Conservation (phyloP, 2,888 invertebrate genomes). For the Agrenia bidenticulata region DNA sequence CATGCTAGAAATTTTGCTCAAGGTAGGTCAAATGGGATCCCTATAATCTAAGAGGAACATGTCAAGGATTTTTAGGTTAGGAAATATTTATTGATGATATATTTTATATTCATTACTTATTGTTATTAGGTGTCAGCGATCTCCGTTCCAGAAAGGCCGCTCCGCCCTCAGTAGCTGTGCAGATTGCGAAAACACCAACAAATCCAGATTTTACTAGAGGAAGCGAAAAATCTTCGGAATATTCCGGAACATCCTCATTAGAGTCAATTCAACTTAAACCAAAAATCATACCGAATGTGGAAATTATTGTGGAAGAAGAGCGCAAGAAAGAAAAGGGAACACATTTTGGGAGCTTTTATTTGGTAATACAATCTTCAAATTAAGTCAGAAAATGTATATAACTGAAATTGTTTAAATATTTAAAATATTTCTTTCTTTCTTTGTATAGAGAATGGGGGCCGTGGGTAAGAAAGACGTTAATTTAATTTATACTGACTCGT, state of each 20-base stretch:
- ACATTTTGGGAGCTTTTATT: slow-evolving; percentile 50
- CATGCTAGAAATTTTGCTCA: slow-evolving; percentile 38
- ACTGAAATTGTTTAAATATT: too few relatives aligned
- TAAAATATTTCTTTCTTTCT: background rate
- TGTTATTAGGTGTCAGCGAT: too few relatives aligned
- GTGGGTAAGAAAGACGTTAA: slow-evolving; percentile 26
- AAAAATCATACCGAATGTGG: background rate
- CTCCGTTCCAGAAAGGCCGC: too few relatives aligned
- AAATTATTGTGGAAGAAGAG: background rate
- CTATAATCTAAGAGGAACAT: background rate
- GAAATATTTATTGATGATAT: too few relatives aligned
- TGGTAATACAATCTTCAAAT: slow-evolving; percentile 19
- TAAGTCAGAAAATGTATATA: too few relatives aligned
- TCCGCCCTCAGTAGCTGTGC: background rate
- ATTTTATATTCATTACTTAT: too few relatives aligned
- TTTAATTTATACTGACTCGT: background rate
- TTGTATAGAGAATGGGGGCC: slow-evolving; percentile 38
- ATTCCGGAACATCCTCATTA: background rate
- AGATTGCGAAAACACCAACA: background rate
- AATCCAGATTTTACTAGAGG: too few relatives aligned
- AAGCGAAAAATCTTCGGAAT: slow-evolving; percentile 5
- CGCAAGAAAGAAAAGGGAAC: slow-evolving; percentile 16
- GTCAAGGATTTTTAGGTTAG: too few relatives aligned
- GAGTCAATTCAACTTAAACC: background rate
- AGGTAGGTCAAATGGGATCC: too few relatives aligned